Conservation (phyloP, 2,797 vertebrate genomes). For the Oceanodroma leucorhoa region DNA sequence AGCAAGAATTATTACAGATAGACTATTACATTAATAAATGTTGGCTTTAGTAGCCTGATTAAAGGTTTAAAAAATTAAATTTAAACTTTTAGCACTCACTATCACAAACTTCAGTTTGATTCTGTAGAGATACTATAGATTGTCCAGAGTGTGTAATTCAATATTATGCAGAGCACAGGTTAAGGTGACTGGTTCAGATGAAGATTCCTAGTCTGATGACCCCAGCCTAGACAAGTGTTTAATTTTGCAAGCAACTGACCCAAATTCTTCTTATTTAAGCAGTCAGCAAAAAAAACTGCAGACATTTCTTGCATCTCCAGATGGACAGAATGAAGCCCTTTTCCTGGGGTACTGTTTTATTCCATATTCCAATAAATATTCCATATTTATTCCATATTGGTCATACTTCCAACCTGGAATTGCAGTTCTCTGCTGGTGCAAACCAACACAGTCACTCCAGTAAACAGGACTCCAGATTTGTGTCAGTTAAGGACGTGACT, state of each 20-base stretch:
- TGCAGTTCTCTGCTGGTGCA: neutral
- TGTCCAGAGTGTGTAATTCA: neutral
- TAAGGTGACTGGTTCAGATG: neutral
- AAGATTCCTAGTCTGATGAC: neutral
- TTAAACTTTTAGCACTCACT: neutral
- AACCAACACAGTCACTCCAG: neutral
- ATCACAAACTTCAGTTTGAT: neutral
- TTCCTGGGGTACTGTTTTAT: neutral
- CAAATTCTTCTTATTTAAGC: neutral
- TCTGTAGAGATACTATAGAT: neutral
- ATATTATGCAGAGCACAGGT: neutral
- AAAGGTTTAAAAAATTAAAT: neutral
- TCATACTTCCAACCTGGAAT: neutral
- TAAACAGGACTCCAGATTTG: neutral
- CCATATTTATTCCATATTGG: neutral
- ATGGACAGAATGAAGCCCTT: neutral
- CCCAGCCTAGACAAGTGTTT: neutral
- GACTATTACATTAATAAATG: no score
- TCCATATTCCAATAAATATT: neutral
- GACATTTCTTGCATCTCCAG: accelerated
- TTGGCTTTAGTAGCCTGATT: neutral
- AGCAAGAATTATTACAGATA: neutral
- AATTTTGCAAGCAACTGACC: neutral
- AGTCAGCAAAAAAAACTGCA: accelerated
- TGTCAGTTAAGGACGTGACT: neutral